A percentile compares a stretch with the other conserved stretches of the same genome.
These are phyloP conservation scores for Gila robusta DNA, from an alignment of 2,797 vertebrate species.

Conservation along the genomic window DNA sequence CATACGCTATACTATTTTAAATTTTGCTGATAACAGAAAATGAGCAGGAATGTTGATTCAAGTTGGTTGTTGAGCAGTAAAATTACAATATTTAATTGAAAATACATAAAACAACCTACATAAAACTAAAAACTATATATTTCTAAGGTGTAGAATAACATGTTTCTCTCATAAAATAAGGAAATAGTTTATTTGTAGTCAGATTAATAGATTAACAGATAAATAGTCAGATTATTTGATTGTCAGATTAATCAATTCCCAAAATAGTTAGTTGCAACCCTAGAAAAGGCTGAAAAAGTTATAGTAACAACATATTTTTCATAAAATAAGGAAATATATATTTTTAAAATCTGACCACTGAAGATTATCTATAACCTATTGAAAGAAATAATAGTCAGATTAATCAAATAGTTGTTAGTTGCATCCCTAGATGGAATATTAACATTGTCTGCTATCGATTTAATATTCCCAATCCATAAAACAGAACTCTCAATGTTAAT, in stretches of 20 bases:
- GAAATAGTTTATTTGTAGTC: neutral
- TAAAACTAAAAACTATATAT: neutral
- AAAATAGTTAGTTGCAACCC: neutral
- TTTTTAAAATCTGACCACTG: neutral
- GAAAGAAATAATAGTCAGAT: neutral
- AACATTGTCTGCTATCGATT: slow-evolving; percentile 36
- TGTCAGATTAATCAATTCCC: neutral
- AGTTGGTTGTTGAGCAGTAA: neutral
- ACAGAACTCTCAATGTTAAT: slow-evolving; percentile 24
- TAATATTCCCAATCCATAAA: slow-evolving; percentile 50
- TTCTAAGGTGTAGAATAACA: neutral
- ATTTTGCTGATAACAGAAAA: neutral
- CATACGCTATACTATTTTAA: neutral
- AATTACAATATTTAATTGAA: neutral
- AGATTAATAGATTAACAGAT: no score
- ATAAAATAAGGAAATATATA: neutral
- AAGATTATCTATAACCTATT: neutral
- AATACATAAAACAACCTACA: neutral
- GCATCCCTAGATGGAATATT: neutral
- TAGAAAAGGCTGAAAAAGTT: neutral
- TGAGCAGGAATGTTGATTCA: neutral
- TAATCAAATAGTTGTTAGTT: neutral
- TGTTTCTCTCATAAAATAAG: neutral
- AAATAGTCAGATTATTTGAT: no score
- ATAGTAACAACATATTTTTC: neutral